Evolutionary conservation across 2,888 invertebrate species (phyloP), one percentile per base, ranked within the genome.

Genomic region (Cancer borealis): DNA sequence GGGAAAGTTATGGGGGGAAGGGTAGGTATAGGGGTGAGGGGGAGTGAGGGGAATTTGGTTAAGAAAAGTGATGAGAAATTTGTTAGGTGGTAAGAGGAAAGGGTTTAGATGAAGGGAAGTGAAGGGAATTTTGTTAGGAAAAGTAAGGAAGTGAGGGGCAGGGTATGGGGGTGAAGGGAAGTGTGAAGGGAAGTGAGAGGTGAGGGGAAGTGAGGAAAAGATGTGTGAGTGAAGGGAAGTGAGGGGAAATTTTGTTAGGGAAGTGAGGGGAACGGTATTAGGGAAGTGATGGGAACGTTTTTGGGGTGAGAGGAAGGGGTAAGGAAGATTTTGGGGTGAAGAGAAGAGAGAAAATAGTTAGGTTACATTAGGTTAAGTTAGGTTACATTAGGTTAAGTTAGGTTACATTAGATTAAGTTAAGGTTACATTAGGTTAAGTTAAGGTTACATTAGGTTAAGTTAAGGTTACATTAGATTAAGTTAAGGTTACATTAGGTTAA

Each of bases 361-460:
- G 54, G 54, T 8, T 12, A 14, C 2, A n/a, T 88, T 21, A 30
- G 47, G 45, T 39, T 88, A 47, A 17, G 47, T 88, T 88, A 88
- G 88, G 47, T 46, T 39, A 88, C 45, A 45, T 88, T 39, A 26
- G 21, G 88, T 39, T 88, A 95, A n/a, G 66, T 14, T 12, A 66
- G 66, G 66, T 66, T n/a, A n/a, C n/a, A n/a, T n/a, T n/a, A n/a
- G n/a, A n/a, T n/a, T n/a, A n/a, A n/a, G n/a, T n/a, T n/a, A n/a
- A n/a, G n/a, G n/a, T n/a, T n/a, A n/a, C n/a, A n/a, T n/a, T n/a
- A n/a, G n/a, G n/a, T n/a, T n/a, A n/a, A 66, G 66, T 1, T 3
- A 6, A 4, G 21, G 66, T 66, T 3, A 21, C 21, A n/a, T 66
- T n/a, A 66, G 66, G 66, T 66, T 66, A 66, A n/a, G n/a, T n/a